Evolutionary conservation across 2,113 vertebrate genomes (phyloP), one percentile per base, ranked within the genome.

Genomic region (Eubucco bourcierii): DNA sequence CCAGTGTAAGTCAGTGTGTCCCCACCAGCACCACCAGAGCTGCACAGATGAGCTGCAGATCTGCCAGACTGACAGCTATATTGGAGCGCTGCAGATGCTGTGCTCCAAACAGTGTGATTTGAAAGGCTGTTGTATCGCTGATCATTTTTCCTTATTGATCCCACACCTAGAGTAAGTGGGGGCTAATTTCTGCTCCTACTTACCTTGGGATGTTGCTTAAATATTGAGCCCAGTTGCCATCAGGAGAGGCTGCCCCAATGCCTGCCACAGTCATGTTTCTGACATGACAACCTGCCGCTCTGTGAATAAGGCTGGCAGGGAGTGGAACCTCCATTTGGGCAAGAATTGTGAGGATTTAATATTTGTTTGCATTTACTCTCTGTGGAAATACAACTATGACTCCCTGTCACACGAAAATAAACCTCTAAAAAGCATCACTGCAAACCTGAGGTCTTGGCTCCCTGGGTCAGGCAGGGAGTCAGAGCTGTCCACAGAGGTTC

Each of bases 11-110:
- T 23, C 52, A 55, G 29, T 0, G 34, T 39, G 65, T 39, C 44
- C 66, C 23, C 72, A 41, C 6, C 2, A 10, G 44, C 28, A 80
- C 18, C 39, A 15, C 52, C 4, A 63, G n/a, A 28, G 7, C 34
- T 27, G 17, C 3, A 2, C 5, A 23, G 65, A 34, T 0, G 2
- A 37, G 21, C 41, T 27, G 17, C 3, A 2, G 5, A 39, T 39
- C 55, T 74, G 68, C 17, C 4, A 4, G 60, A 34, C 50, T 52
- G 60, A 2, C 52, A 72, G 47, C 4, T 7, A 4, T 41, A 28
- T 28, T 58, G 44, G 53, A 34, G 52, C 10, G 46, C 56, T 77
- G 53, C 64, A 53, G 33, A 31, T 10, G 3, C 1, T 4, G 8
- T 31, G 34, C 53, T 39, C 34, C 17, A 23, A 73, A 20, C 1